These are phyloP conservation scores for Anticlea derivata DNA, from an alignment of 2,888 invertebrate species.

Conservation along the genomic window DNA sequence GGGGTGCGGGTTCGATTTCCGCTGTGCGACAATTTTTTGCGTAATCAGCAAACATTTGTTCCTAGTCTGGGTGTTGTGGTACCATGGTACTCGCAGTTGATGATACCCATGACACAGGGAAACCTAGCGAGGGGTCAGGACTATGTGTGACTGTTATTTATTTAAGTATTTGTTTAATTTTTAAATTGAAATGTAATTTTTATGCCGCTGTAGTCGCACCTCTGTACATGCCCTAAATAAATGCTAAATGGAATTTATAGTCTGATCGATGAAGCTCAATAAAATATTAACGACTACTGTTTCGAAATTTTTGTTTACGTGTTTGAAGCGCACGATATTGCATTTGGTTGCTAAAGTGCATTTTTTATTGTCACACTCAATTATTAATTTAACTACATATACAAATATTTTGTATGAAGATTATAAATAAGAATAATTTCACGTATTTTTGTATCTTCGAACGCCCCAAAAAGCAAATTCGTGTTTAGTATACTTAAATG, in stretches of 20 bases:
- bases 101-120: too few species aligned
- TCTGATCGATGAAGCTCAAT: conserved; percentile 52
- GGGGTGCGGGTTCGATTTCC: too few species aligned
- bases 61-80: too few species aligned
- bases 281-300: conserved; percentile 65
- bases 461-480: conserved; percentile 1
- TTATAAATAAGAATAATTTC: too few species aligned
- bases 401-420: too few species aligned
- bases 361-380: conserved; percentile 21
- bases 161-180: too few species aligned
- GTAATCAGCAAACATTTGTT: too few species aligned
- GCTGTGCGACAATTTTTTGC: too few species aligned
- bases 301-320: conserved; percentile 53
- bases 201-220: conserved; percentile 39
- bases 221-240: conserved; percentile 47
- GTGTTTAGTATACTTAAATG: conserved; percentile 3
- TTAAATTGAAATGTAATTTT: conserved; percentile 22
- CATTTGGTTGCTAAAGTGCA: conserved; percentile 37
- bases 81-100: too few species aligned
- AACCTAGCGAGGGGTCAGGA: too few species aligned
- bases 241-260: conserved; percentile 55
- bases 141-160: too few species aligned
- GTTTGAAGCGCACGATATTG: conserved; percentile 37
- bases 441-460: not conserved
- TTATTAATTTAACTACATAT: too few species aligned